A percentile compares a stretch with the other conserved stretches of the same genome.
Conservation (phyloP, 2,113 vertebrate species). For the Pampusana beccarii region DNA sequence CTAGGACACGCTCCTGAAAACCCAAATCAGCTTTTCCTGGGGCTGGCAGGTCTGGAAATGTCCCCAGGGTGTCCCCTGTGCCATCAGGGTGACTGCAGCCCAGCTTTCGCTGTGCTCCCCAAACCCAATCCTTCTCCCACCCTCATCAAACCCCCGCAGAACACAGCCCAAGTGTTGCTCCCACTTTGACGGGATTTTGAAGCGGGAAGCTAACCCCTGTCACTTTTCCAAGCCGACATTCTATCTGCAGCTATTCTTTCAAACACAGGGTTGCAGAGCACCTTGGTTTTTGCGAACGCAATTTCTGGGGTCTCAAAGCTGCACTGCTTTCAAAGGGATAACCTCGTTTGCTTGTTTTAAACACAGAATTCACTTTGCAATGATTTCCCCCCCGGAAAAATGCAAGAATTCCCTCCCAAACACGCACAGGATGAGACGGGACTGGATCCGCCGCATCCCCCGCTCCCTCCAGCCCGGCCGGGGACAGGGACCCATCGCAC, state of each 20-base stretch:
- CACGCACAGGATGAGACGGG: fast-evolving
- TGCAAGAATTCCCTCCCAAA: background rate
- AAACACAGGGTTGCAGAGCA: background rate
- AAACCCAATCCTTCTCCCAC: background rate
- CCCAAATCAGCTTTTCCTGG: background rate
- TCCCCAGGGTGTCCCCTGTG: background rate
- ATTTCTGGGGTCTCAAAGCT: background rate
- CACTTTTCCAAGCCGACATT: background rate
- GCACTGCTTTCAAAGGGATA: background rate
- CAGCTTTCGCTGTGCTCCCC: background rate
- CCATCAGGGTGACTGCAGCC: background rate
- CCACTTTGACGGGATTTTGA: background rate
- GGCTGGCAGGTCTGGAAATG: background rate
- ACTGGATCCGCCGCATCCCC: background rate
- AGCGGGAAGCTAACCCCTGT: background rate
- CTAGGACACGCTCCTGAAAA: background rate
- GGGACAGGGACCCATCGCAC: background rate
- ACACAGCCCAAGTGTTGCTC: fast-evolving
- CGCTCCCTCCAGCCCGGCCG: background rate
- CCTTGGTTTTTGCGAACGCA: background rate
- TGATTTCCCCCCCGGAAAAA: background rate
- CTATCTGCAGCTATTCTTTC: background rate
- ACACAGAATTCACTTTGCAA: background rate
- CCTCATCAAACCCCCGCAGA: background rate
- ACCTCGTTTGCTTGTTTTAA: background rate